Conservation (phyloP, 2,888 invertebrate species). For the Anarsia innoxiella region DNA sequence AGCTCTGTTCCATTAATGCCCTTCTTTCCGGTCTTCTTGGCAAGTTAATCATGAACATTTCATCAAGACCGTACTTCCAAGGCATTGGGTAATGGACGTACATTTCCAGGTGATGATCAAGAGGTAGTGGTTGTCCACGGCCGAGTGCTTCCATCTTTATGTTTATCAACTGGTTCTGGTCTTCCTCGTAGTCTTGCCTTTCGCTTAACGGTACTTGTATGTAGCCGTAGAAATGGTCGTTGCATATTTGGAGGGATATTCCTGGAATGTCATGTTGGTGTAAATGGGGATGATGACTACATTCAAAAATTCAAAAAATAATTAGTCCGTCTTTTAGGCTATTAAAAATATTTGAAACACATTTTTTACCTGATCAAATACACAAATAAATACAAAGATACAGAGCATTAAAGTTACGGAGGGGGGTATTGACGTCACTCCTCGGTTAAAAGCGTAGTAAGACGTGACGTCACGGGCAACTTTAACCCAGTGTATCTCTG, state of each 20-base stretch:
- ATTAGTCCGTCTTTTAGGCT: background rate
- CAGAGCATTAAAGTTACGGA: background rate
- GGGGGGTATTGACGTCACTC: background rate
- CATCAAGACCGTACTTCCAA: slow-evolving; percentile 82
- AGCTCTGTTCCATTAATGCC: slow-evolving; percentile 84
- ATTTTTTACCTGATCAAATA: background rate
- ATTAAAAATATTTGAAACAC: background rate
- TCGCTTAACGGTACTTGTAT: slow-evolving; percentile 87
- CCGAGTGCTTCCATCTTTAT: slow-evolving; percentile 84
- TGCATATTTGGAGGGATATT: slow-evolving; percentile 76
- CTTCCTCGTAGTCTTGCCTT: slow-evolving; percentile 76
- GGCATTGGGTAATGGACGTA: slow-evolving; percentile 53
- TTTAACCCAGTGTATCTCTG: too few species aligned
- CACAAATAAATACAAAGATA: background rate
- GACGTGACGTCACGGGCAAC: too few species aligned
- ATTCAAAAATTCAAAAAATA: background rate
- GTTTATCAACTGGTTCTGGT: slow-evolving; percentile 83
- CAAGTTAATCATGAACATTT: slow-evolving; percentile 95
- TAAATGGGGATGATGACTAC: background rate
- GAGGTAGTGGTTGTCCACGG: slow-evolving; percentile 60
- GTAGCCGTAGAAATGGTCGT: slow-evolving; percentile 88
- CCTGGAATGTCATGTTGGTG: background rate
- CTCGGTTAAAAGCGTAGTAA: background rate
- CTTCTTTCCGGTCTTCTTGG: slow-evolving; percentile 86
- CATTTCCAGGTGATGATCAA: slow-evolving; percentile 48